Evolutionary conservation across 2,113 vertebrate genomes (phyloP), one percentile per base, ranked within the genome.

Genomic region (Symphodus melops): DNA sequence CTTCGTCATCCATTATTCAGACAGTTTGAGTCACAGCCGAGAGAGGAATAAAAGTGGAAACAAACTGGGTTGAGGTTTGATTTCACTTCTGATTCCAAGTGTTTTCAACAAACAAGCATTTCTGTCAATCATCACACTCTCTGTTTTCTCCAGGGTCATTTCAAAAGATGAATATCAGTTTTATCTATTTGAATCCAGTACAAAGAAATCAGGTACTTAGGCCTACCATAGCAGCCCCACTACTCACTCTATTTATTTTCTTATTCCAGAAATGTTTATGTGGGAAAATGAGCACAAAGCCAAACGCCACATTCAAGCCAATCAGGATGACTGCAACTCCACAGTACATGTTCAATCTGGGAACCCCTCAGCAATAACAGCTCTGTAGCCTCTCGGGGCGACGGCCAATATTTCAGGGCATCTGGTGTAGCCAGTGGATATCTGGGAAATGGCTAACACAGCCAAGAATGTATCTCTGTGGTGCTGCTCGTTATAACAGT

Each of bases 1-100:
- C 70, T 77, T 86, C 84, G 81, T 87, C 88, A 89, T 91, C 80
- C 85, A 87, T 92, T 90, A 92, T 91, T 91, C 88, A 86, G 71
- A 71, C 59, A 66, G 67, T 69, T 88, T 89, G 89, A 91, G 79
- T 92, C 88, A 87, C 79, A 81, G 63, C 37, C 2, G 57, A 72
- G 72, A 81, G 52, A 67, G n/a, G 42, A 33, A 51, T 52, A 68
- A 54, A 75, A 79, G 23, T 67, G 48, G 54, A 62, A 64, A 44
- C 63, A 65, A 71, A 82, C 56, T 61, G 36, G 60, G 41, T 70
- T 48, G 59, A 58, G 19, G 48, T 65, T 52, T 53, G 51, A 39
- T 58, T 77, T 65, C 0, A 10, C 3, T 1, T 58, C 25, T 7
- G 17, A 48, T 37, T 64, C 21, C 7, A 44, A 36, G 36, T 16